Conservation (phyloP, 23 tunicate genomes). For the Ciona savignyi region DNA sequence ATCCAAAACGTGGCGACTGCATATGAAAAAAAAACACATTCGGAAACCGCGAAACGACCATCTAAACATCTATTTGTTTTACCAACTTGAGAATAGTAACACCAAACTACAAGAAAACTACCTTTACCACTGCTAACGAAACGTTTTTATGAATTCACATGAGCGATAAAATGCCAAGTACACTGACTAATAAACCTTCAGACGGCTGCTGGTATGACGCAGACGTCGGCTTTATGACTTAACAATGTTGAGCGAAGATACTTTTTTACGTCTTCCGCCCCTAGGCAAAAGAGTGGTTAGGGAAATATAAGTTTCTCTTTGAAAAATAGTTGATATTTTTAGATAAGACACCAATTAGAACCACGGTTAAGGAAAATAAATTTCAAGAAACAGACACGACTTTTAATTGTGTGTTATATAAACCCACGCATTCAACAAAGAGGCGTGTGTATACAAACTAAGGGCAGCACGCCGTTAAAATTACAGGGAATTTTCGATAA, state of each 20-base stretch:
- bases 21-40: too few relatives aligned
- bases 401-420: not conserved
- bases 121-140: too few relatives aligned
- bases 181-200: not conserved
- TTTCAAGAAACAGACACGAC: not conserved
- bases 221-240: not conserved
- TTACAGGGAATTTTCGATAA: not conserved
- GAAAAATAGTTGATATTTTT: not conserved
- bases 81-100: too few relatives aligned
- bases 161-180: too few relatives aligned
- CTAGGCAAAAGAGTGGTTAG: not conserved
- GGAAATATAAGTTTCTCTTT: not conserved
- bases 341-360: not conserved
- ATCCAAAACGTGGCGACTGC: too few relatives aligned
- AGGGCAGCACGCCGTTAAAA: not conserved
- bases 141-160: too few relatives aligned
- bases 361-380: not conserved
- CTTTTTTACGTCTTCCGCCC: not conserved
- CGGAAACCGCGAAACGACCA: too few relatives aligned
- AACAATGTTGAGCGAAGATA: not conserved
- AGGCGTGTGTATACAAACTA: not conserved
- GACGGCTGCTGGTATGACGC: slow-evolving; percentile 1
- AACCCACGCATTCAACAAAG: not conserved
- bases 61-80: too few relatives aligned
- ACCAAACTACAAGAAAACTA: too few relatives aligned